These are phyloP conservation scores for Trogon melanurus DNA, from an alignment of 2,113 vertebrate species.

Conservation along the genomic window DNA sequence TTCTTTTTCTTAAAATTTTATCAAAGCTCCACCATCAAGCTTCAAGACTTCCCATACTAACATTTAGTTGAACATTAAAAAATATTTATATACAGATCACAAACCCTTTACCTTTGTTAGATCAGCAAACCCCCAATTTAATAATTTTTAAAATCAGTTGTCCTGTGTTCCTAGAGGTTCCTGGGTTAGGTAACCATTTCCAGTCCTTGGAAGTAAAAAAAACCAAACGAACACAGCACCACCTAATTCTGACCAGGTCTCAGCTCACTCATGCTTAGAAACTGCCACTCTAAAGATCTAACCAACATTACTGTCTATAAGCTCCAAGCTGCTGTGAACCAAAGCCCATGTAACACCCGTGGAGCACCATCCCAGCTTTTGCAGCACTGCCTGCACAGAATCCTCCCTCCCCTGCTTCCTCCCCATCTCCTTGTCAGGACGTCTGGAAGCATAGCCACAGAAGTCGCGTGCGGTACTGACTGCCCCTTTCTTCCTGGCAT, in stretches of 20 bases:
- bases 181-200: not conserved
- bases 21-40: not conserved
- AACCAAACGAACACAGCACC: not conserved
- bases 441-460: not conserved
- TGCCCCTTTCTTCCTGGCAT: not conserved
- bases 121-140: not conserved
- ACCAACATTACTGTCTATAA: rapidly evolving
- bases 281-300: not conserved
- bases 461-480: rapidly evolving
- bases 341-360: rapidly evolving
- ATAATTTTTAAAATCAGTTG: not conserved
- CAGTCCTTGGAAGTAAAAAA: not conserved
- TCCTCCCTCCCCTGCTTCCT: not conserved
- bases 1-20: not conserved
- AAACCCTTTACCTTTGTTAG: not conserved
- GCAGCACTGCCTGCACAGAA: rapidly evolving
- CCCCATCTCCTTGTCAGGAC: not conserved
- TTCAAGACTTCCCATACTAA: not conserved
- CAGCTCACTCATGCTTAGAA: not conserved
- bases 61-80: not conserved
- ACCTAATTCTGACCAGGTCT: not conserved
- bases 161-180: not conserved
- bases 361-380: not conserved
- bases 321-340: not conserved
- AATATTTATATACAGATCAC: not conserved